Percentiles rank a stretch among this genome's conserved stretches.
Evolutionary conservation across 2,888 invertebrate species (phyloP).

Genomic region (Aquatica leii): DNA sequence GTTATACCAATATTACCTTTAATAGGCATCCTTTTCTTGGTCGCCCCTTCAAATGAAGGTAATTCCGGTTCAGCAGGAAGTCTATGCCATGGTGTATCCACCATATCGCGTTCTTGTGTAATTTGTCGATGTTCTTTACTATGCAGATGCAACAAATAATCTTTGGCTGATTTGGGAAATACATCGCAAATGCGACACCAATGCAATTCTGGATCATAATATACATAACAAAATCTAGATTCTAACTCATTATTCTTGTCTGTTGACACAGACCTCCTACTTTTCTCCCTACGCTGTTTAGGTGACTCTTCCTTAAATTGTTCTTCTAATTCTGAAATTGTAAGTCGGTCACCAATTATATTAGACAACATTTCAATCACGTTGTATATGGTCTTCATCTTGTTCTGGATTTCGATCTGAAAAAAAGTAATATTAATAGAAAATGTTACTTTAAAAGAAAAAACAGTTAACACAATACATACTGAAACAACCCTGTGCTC

Average conservation of each 20-base stretch:
- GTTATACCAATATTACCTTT: conserved; percentile 66
- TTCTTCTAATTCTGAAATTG: conserved; percentile 58
- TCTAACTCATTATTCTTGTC: conserved; percentile 32
- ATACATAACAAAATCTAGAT: conserved; percentile 75
- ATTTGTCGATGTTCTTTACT: conserved; percentile 77
- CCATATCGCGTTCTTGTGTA: conserved; percentile 66
- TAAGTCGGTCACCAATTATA: conserved; percentile 78
- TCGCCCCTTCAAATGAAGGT: conserved; percentile 73
- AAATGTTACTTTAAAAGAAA: conserved; percentile 16
- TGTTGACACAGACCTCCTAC: conserved; percentile 17
- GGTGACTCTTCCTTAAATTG: conserved; percentile 45
- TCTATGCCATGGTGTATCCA: conserved; percentile 82
- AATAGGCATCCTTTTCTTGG: conserved; percentile 81
- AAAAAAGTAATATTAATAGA: conserved; percentile 45
- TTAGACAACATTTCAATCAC: conserved; percentile 89
- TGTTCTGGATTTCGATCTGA: conserved; percentile 80
- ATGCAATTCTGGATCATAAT: conserved; percentile 90
- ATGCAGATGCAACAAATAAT: conserved; percentile 85
- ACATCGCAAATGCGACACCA: conserved; percentile 89
- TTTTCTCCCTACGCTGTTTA: conserved; percentile 29
- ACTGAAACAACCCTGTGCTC: conserved; percentile 44
- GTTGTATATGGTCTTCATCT: conserved; percentile 83
- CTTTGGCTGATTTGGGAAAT: conserved; percentile 87
- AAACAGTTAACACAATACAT: conserved; percentile 49
- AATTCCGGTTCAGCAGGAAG: conserved; percentile 69